Base-by-base conservation (phyloP, 2,888 invertebrate genomes). In the Spatulosminthurus flaviceps region DNA sequence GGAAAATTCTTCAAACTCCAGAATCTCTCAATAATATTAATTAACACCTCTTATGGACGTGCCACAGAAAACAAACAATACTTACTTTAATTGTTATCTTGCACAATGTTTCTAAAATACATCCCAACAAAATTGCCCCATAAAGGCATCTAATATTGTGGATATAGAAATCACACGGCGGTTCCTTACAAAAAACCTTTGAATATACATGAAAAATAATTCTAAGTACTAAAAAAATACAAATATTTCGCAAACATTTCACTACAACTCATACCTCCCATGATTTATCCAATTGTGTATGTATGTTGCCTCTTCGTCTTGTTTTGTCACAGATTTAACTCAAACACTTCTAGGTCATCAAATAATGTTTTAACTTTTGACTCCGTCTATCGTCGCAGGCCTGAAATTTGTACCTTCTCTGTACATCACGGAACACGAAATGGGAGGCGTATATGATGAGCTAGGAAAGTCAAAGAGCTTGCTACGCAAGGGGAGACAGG, bases 351-450 rank as follows among this genome's bases (percentile, higher is more conserved):
- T 22, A 64, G 64, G 64, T 64, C 64, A 64, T 16, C 22, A 64
- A 64, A 64, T 24, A 26, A 64, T 64, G 22, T 24, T 64, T 64
- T 24, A 22, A 64, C 64, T 64, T 64, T 64, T 64, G 64, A 24
- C 64, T 64, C 64, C 64, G 64, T 64, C 64, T 64, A 64, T 64
- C 64, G 64, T 64, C 64, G 64, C 24, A 64, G 64, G 64, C 24
- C 24, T 64, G 64, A 64, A 64, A 64, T 5, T 19, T 51, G 51
- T 51, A n/a, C 51, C 51, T 51, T 51, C n/a, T 51, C 51, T 51
- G 1, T 51, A 51, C 16, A 51, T 51, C 51, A 19, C 51, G 19
- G 51, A n/a, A 51, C 51, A 51, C n/a, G 51, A 51, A 51, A 51
- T 51, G 51, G 51, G 51, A 51, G 51, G 51, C 51, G n/a, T n/a